phyloP scores from a whole-genome alignment of 2,113 vertebrate species.

The Scortum barcoo region DNA sequence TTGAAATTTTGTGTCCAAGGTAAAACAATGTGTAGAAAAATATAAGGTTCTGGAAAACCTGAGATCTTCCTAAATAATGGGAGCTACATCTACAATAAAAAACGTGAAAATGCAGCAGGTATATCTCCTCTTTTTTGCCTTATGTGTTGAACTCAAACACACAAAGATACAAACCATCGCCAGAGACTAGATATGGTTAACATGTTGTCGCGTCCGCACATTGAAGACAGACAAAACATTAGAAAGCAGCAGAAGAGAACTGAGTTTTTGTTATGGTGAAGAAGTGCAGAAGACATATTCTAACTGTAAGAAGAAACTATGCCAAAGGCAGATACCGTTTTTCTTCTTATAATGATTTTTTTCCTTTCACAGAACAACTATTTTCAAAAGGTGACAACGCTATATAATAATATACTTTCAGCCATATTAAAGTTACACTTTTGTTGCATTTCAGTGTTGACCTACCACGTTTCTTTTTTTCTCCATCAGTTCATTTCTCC shows the following conservation, averaged over 20 bases:
- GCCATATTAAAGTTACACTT: neutral
- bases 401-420: neutral
- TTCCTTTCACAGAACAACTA: neutral
- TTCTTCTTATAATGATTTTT: neutral
- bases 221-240: neutral
- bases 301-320: neutral
- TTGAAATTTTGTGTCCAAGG: neutral
- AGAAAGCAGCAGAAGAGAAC: neutral
- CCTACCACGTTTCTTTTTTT: neutral
- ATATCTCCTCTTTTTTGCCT: neutral
- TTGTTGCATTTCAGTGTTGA: neutral
- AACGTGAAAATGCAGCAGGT: neutral
- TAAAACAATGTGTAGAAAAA: neutral
- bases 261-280: neutral
- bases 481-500: conserved; percentile 16
- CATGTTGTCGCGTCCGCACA: no score
- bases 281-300: neutral
- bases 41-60: neutral
- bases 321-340: neutral
- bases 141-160: neutral
- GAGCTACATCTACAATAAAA: neutral
- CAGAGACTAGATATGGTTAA: neutral
- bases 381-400: neutral
- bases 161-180: neutral
- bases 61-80: neutral